Conservation (phyloP, 2,888 invertebrate genomes). For the Drosophila paranaensis region DNA sequence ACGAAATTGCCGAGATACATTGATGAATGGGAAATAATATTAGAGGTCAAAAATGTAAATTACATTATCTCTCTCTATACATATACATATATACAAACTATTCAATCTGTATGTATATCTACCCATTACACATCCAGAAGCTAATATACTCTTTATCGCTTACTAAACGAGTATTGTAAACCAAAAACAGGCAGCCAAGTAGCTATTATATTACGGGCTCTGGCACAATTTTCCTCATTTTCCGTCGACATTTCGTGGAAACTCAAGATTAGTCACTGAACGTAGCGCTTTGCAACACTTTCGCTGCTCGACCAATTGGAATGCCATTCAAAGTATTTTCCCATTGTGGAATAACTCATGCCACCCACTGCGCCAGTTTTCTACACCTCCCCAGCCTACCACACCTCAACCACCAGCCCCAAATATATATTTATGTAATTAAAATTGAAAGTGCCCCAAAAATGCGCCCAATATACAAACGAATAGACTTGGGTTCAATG, state of each 20-base stretch:
- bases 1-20: neutral
- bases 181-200: conserved; percentile 16
- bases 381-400: neutral
- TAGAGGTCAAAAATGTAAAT: no score
- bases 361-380: conserved; percentile 24
- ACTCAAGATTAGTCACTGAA: conserved; percentile 48
- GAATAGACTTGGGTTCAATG: conserved; percentile 11
- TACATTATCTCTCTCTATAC: no score
- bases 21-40: neutral
- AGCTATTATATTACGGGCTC: conserved; percentile 46
- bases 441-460: conserved; percentile 43
- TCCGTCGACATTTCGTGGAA: conserved; percentile 29
- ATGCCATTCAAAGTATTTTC: conserved; percentile 39
- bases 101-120: neutral
- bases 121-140: neutral
- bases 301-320: conserved; percentile 22
- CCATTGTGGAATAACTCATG: conserved; percentile 20
- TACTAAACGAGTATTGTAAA: neutral
- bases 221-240: conserved; percentile 6
- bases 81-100: no score
- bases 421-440: conserved; percentile 46
- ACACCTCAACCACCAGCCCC: neutral
- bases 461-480: conserved; percentile 20
- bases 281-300: conserved; percentile 22
- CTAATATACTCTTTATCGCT: neutral